Percentiles rank a stretch among this genome's conserved stretches.
phyloP scores from a whole-genome alignment of 1,140 invertebrate genomes.

The Himalopsyche phryganea region DNA sequence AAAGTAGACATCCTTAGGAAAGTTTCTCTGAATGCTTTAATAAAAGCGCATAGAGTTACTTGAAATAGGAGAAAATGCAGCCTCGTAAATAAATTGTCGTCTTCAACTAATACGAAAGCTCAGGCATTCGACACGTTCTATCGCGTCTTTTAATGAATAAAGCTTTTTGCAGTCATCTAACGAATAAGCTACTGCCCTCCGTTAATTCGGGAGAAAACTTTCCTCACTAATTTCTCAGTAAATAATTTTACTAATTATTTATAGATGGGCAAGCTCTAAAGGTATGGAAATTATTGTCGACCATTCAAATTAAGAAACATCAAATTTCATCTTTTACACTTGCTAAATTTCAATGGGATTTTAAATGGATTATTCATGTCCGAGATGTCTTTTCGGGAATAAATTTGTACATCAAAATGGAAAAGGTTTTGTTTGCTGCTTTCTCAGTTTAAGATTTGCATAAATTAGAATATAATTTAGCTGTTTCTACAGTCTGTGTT shows the following conservation, averaged over 20 bases:
- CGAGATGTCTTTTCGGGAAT: constrained; percentile 27
- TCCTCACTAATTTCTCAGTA: neutral
- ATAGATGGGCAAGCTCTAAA: neutral
- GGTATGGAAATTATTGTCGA: neutral
- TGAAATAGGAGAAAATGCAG: neutral
- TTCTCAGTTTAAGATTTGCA: constrained; percentile 27
- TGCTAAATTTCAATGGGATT: constrained; percentile 22
- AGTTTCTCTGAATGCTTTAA: neutral
- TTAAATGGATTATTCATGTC: constrained; percentile 32
- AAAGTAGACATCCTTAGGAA: too few relatives aligned
- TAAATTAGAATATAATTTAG: constrained; percentile 30
- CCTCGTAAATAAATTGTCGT: constrained; percentile 1
- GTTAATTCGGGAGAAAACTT: neutral
- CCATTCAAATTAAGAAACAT: neutral
- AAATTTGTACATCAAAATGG: constrained; percentile 26
- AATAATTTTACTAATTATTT: neutral
- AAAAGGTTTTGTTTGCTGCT: constrained; percentile 29
- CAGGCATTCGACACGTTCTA: neutral
- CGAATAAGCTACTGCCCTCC: neutral
- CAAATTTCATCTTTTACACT: constrained; percentile 7
- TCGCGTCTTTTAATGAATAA: neutral
- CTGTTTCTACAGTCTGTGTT: constrained; percentile 8
- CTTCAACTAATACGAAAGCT: neutral
- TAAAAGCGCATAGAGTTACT: neutral
- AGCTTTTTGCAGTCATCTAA: neutral